Conservation (phyloP, 1,140 invertebrate genomes). For the Cydia splendana region DNA sequence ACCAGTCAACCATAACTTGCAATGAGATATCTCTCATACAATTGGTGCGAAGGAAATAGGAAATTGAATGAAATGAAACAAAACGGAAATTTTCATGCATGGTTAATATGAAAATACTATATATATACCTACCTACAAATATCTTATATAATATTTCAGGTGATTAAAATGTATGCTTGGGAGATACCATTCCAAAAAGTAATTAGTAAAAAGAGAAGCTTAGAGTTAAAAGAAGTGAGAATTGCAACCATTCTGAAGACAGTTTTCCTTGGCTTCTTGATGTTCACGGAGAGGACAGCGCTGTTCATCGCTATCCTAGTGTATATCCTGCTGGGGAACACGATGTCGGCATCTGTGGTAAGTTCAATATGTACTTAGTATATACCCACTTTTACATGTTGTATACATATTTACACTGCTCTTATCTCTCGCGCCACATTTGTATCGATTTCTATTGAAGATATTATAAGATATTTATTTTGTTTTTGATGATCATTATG, state of each 20-base stretch:
- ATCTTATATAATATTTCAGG: constrained; percentile 49
- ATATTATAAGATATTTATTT: no score
- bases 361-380: constrained; percentile 42
- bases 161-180: constrained; percentile 84
- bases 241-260: constrained; percentile 83
- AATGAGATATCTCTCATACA: no score
- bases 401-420: no score
- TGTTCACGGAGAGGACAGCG: constrained; percentile 86
- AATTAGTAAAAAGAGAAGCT: constrained; percentile 70
- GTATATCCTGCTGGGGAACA: constrained; percentile 83
- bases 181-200: constrained; percentile 85
- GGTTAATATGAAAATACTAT: no score
- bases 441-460: no score
- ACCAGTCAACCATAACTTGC: no score
- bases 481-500: no score
- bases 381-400: neutral
- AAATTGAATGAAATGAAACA: no score
- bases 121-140: no score
- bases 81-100: neutral
- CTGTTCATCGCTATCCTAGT: constrained; percentile 86
- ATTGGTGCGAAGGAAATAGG: no score
- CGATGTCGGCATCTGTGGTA: constrained; percentile 83
- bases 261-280: constrained; percentile 86
- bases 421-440: no score
- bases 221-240: constrained; percentile 65